phyloP scores from a whole-genome alignment of 2,888 invertebrate genomes.

The Cryptus viduatorius region DNA sequence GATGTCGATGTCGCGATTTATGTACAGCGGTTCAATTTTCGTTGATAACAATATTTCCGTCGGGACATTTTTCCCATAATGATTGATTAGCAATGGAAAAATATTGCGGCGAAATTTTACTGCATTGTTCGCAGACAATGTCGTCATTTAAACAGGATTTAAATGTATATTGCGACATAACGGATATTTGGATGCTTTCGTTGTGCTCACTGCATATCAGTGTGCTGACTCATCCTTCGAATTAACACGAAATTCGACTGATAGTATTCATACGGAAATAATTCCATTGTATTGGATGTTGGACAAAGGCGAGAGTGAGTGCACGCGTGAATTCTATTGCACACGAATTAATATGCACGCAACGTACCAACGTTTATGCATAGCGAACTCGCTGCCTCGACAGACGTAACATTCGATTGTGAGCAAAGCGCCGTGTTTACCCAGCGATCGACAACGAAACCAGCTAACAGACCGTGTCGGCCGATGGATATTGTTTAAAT shows the following conservation, averaged over 20 bases:
- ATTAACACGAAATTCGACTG: constrained; percentile 36
- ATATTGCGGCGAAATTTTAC: neutral
- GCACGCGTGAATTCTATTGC: constrained; percentile 22
- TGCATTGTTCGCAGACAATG: neutral
- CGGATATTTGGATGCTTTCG: constrained; percentile 11
- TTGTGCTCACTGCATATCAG: constrained; percentile 18
- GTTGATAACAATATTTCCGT: too few relatives aligned
- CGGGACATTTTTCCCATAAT: constrained; percentile 30
- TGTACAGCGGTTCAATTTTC: too few relatives aligned
- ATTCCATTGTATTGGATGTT: constrained; percentile 47
- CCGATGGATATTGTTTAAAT: constrained; percentile 30
- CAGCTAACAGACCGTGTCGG: neutral
- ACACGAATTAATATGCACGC: constrained; percentile 53
- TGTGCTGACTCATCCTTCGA: constrained; percentile 4
- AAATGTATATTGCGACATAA: constrained; percentile 19
- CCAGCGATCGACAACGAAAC: constrained; percentile 47
- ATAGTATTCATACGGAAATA: constrained; percentile 60
- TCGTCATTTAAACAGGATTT: neutral
- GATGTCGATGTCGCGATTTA: too few relatives aligned
- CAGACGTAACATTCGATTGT: constrained; percentile 45
- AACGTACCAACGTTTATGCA: constrained; percentile 47
- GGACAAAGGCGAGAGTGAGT: constrained; percentile 32
- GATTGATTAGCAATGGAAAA: constrained; percentile 1
- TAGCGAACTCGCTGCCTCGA: constrained; percentile 23
- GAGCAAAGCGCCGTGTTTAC: constrained; percentile 31